Evolutionary conservation across 2,113 vertebrate genomes (phyloP).

Genomic region (Orycteropus afer): DNA sequence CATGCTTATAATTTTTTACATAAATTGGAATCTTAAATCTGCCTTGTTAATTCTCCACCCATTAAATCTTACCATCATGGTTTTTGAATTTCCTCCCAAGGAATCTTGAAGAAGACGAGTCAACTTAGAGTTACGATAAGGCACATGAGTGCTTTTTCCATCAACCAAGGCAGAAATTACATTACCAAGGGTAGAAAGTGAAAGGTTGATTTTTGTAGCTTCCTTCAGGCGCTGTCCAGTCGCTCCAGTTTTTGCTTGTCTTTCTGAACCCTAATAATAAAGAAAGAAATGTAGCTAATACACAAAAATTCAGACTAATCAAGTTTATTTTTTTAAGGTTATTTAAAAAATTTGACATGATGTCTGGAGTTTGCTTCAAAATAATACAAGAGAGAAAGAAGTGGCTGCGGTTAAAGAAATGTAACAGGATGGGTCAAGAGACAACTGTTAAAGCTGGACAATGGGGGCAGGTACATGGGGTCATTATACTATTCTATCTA

Average conservation of each 20-base stretch:
- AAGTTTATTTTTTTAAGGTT: no score
- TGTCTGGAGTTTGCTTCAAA: slow-evolving; percentile 43
- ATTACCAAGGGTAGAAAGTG: slow-evolving; percentile 97
- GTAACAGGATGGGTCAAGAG: background rate
- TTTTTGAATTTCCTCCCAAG: slow-evolving; percentile 98
- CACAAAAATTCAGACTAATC: background rate
- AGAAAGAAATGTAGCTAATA: slow-evolving; percentile 39
- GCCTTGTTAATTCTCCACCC: background rate
- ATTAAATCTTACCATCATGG: slow-evolving; percentile 95
- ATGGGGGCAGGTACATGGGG: rapidly evolving
- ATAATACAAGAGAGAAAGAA: background rate
- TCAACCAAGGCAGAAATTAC: slow-evolving; percentile 99
- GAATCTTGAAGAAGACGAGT: slow-evolving; percentile 98
- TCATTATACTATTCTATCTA: background rate
- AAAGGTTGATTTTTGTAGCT: slow-evolving; percentile 99
- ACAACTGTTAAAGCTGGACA: background rate
- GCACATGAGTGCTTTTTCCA: slow-evolving; percentile 98
- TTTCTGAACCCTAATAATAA: slow-evolving; percentile 94
- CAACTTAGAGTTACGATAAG: slow-evolving; percentile 98
- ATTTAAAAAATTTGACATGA: background rate
- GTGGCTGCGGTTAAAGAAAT: background rate
- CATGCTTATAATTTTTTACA: background rate
- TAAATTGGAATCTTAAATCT: slow-evolving; percentile 2
- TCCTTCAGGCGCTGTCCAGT: slow-evolving; percentile 98
- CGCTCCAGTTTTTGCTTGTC: slow-evolving; percentile 98